phyloP scores from a whole-genome alignment of 1,140 invertebrate species.

The Nephotettix cincticeps region DNA sequence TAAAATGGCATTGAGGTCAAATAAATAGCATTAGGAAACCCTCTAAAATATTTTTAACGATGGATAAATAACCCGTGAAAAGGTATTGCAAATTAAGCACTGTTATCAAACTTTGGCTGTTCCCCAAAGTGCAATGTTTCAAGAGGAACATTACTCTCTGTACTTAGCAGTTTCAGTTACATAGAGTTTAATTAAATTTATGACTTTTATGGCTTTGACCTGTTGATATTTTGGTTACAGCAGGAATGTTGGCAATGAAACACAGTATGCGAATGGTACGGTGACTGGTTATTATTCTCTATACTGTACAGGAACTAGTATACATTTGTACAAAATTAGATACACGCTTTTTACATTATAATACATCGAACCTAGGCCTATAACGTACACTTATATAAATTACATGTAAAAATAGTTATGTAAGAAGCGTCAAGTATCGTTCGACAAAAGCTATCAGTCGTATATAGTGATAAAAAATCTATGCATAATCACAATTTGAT shows the following conservation, averaged over 20 bases:
- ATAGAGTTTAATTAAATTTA: no score
- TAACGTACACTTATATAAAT: slow-evolving; percentile 17
- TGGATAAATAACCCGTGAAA: no score
- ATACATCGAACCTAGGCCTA: slow-evolving; percentile 14
- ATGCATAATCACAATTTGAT: slow-evolving; percentile 4
- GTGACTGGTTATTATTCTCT: slow-evolving; percentile 20
- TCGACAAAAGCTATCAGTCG: slow-evolving; percentile 21
- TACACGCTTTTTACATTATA: slow-evolving; percentile 14
- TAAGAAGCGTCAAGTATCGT: slow-evolving; percentile 17
- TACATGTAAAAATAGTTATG: slow-evolving; percentile 23
- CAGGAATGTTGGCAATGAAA: background rate
- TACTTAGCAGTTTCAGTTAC: no score
- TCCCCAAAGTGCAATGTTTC: no score
- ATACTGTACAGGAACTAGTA: slow-evolving; percentile 18
- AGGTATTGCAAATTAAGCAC: no score
- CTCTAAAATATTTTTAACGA: no score
- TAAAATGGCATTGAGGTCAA: background rate
- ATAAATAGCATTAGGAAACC: no score
- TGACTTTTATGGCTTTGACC: no score
- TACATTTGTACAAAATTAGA: slow-evolving; percentile 21
- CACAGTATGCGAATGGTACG: background rate
- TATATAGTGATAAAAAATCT: slow-evolving; percentile 6
- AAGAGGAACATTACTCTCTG: no score
- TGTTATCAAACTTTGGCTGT: no score
- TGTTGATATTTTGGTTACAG: no score